Evolutionary conservation across 2,797 vertebrate species (phyloP).

Genomic region (Hybognathus amarus): DNA sequence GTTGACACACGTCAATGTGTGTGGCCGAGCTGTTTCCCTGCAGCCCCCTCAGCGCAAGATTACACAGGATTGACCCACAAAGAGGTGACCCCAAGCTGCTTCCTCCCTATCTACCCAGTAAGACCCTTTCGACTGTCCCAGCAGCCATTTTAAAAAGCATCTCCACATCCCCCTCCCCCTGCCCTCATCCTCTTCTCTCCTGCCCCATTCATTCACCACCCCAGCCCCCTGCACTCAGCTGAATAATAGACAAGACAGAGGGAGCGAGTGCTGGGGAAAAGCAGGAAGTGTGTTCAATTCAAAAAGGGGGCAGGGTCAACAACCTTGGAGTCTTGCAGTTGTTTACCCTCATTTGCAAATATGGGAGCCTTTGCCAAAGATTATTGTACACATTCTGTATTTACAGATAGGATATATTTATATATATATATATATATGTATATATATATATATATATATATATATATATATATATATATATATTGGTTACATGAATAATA

Average conservation of each 20-base stretch:
- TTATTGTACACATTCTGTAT: not conserved
- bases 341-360: not conserved
- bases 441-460: not conserved
- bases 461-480: too few relatives aligned
- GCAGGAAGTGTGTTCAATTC: slow-evolving; percentile 23
- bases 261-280: slow-evolving; percentile 15
- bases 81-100: slow-evolving; percentile 74
- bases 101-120: slow-evolving; percentile 64
- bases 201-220: slow-evolving; percentile 1
- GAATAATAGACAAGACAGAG: slow-evolving; percentile 37
- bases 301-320: slow-evolving; percentile 34
- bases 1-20: slow-evolving; percentile 58
- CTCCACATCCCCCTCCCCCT: slow-evolving; percentile 30
- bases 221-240: slow-evolving; percentile 33
- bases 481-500: not conserved
- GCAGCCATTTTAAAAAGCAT: slow-evolving; percentile 58
- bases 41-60: slow-evolving; percentile 72
- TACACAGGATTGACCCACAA: slow-evolving; percentile 79
- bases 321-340: not conserved
- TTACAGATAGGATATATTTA: not conserved
- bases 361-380: not conserved
- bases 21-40: slow-evolving; percentile 44
- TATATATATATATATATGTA: not conserved
- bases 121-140: slow-evolving; percentile 34
- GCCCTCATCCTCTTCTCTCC: slow-evolving; percentile 12